phyloP scores from a whole-genome alignment of 2,888 invertebrate genomes.

The Gerris lacustris region DNA sequence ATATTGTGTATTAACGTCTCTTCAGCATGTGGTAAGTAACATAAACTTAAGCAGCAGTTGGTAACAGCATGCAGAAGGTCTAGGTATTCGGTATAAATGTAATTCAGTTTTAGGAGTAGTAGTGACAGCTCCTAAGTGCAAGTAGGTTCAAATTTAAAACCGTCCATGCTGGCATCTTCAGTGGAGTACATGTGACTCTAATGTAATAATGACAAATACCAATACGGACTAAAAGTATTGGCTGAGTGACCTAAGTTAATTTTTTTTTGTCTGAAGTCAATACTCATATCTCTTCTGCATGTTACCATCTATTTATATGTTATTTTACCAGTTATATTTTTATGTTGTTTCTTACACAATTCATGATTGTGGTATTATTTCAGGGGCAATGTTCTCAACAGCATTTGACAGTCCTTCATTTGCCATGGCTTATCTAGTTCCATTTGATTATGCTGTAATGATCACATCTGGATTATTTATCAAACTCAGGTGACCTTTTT shows the following conservation, averaged over 20 bases:
- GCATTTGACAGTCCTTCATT: conserved; percentile 66
- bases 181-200: no score
- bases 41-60: not conserved
- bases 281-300: no score
- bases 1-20: conserved; percentile 72
- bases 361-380: conserved; percentile 18
- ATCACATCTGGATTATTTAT: conserved; percentile 76
- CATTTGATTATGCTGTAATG: conserved; percentile 76
- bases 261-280: no score
- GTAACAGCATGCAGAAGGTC: not conserved
- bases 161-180: no score
- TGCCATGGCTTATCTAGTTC: conserved; percentile 72
- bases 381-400: conserved; percentile 73
- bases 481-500: conserved; percentile 52
- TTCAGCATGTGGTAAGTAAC: conserved; percentile 65
- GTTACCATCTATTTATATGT: no score
- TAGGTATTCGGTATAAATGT: no score
- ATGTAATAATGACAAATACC: no score
- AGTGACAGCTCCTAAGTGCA: not conserved
- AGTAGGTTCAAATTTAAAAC: no score
- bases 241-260: no score
- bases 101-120: not conserved
- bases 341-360: not conserved
- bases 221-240: no score
- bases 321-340: not conserved